These are phyloP conservation scores for Chaetophractus vellerosus DNA, from an alignment of 2,797 vertebrate species.

Conservation along the genomic window DNA sequence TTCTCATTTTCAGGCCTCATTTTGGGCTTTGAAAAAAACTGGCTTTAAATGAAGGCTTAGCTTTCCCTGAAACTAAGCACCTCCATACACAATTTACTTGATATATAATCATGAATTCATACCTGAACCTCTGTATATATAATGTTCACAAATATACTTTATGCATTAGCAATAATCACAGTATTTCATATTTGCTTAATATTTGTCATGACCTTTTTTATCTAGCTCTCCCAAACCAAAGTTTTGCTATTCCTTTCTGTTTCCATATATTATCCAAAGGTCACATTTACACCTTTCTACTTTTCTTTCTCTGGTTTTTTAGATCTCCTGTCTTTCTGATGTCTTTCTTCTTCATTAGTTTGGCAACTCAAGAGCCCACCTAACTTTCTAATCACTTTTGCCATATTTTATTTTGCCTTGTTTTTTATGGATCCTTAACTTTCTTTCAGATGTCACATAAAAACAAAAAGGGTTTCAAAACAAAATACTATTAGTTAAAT, in stretches of 20 bases:
- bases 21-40: slow-evolving; percentile 44
- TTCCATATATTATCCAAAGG: not conserved
- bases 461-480: not conserved
- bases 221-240: not conserved
- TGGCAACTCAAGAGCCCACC: not conserved
- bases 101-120: not conserved
- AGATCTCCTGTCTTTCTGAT: not conserved
- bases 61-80: slow-evolving; percentile 17
- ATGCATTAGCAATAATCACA: not conserved
- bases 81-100: not conserved
- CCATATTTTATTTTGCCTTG: not conserved
- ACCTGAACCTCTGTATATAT: not conserved
- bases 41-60: slow-evolving; percentile 30
- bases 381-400: slow-evolving; percentile 36
- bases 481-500: slow-evolving; percentile 31
- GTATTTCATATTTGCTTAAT: not conserved
- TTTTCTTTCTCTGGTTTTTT: not conserved
- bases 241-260: not conserved
- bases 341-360: slow-evolving; percentile 16
- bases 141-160: not conserved
- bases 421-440: slow-evolving; percentile 48
- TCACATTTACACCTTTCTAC: not conserved
- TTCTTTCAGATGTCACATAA: slow-evolving; percentile 19
- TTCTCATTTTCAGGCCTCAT: slow-evolving; percentile 10
- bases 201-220: not conserved